Base-by-base conservation (phyloP, 2,797 vertebrate species). In the Manis crassicaudata region DNA sequence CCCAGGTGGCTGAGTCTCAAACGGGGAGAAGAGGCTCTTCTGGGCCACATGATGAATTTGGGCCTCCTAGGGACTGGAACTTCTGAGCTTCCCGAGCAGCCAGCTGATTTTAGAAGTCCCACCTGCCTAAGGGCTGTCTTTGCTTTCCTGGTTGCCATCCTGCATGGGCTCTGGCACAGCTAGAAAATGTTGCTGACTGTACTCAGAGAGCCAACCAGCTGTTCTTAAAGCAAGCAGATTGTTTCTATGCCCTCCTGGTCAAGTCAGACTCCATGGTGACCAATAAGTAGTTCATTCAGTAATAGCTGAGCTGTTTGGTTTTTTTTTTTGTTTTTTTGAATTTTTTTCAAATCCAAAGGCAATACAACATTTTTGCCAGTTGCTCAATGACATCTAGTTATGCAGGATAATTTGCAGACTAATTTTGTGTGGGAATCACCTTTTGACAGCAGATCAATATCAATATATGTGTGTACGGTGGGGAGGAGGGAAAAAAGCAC, bases 361-460 rank as follows among this genome's bases (percentile, higher is more conserved):
- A 92, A 65, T 75, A 75, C 52, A 95, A 21, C 94, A 18, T 87
- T 92, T 88, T 83, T 72, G 54, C 86, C 50, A 52, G 91, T 67
- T 80, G 75, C 83, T 85, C 75, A 56, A 86, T 90, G 76, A 46
- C 56, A 56, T 88, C 70, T 46, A 40, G 87, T 96, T 75, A 63
- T 46, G 40, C 32, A 60, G 68, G 94, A 67, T 95, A 81, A 95
- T 96, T 93, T 92, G 73, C 81, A 87, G 95, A 67, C 81, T 90
- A 76, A 94, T 96, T 96, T 86, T 73, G 68, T 88, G 12, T 54
- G 90, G 85, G 70, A 96, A 92, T 92, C 60, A n/a, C 60, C 27
- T 92, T 92, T 73, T 86, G 97, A 96, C 79, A 96, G 85, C 20
- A 67, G 93, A 96, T 97, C 93, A n/a, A 90, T 96, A 89, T 94